phyloP scores from a whole-genome alignment of 2,797 vertebrate species.

The Chelonia mydas region DNA sequence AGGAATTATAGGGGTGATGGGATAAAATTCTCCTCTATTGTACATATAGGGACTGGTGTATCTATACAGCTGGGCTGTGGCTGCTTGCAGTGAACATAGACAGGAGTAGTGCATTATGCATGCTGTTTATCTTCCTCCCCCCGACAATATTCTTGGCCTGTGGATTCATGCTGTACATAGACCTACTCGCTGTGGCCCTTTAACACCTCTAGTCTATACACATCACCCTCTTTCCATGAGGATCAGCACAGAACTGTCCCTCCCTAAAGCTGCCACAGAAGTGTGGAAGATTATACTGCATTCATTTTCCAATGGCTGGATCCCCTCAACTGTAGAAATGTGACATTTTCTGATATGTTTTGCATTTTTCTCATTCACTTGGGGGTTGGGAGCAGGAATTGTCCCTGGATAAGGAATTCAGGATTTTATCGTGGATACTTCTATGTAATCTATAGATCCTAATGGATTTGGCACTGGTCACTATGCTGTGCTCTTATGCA shows the following conservation, averaged over 20 bases:
- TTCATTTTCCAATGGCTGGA: not conserved
- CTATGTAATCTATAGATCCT: not conserved
- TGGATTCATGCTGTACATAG: not conserved
- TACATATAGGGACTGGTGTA: not conserved
- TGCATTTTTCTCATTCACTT: not conserved
- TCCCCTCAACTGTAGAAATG: not conserved
- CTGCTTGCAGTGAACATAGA: not conserved
- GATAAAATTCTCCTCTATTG: not conserved
- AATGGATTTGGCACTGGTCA: slow-evolving; percentile 16
- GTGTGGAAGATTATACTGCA: not conserved
- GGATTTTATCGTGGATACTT: slow-evolving; percentile 23
- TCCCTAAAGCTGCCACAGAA: not conserved
- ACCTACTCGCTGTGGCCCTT: not conserved
- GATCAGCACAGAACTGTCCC: not conserved
- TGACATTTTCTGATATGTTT: not conserved
- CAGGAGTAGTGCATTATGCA: not conserved
- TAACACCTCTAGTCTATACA: not conserved
- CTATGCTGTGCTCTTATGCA: slow-evolving; percentile 26
- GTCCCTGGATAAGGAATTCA: not conserved
- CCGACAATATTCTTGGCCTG: fast-evolving
- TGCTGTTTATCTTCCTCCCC: not conserved
- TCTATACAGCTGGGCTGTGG: not conserved
- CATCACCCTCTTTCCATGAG: not conserved
- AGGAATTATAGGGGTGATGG: not conserved
- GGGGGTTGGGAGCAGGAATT: not conserved